Evolutionary conservation across 2,888 invertebrate species (phyloP), one percentile per base, ranked within the genome.

Genomic region (Polymixis lichenea): DNA sequence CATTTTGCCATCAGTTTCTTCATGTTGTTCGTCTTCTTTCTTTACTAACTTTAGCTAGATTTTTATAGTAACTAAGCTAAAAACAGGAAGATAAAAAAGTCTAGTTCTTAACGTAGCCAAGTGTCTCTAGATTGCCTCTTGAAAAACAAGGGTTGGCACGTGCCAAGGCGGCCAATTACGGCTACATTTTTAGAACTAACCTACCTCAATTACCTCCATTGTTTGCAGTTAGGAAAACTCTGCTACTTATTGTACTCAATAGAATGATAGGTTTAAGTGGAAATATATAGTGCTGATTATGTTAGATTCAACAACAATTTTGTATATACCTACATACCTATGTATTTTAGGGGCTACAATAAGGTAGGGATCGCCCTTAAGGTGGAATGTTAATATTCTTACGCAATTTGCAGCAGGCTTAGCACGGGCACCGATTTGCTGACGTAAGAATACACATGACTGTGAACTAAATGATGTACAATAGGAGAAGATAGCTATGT

Each of bases 91-190:
- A 49, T 9, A 61, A 17, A 46, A 56, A 46, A 9, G 15, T 65
- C 0, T 49, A 19, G 4, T 5, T 70, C 32, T 32, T 49, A 70
- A 66, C 55, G 15, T 32, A 56, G 58, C 38, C 55, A n/a, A 80
- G n/a, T 53, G 17, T 38, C 61, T 55, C 53, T 49, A 53, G 25
- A 67, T 67, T 62, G 56, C 19, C 64, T 76, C 32, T 72, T 32
- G 68, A 60, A 81, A 58, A 70, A 53, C 70, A 51, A 65, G 19
- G 25, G 56, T 0, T 56, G n/a, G 15, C 43, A 46, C 51, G 65
- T 61, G 83, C 61, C 82, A 72, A 72, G 28, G 64, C 9, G 60
- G 22, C 58, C 77, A 62, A 65, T 77, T 65, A 69, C 19, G 64
- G 68, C 43, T 65, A 49, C 49, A 69, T 72, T 81, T 82, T 69